These are phyloP conservation scores for Vanessa tameamea DNA, from an alignment of 1,140 invertebrate genomes.

Conservation along the genomic window DNA sequence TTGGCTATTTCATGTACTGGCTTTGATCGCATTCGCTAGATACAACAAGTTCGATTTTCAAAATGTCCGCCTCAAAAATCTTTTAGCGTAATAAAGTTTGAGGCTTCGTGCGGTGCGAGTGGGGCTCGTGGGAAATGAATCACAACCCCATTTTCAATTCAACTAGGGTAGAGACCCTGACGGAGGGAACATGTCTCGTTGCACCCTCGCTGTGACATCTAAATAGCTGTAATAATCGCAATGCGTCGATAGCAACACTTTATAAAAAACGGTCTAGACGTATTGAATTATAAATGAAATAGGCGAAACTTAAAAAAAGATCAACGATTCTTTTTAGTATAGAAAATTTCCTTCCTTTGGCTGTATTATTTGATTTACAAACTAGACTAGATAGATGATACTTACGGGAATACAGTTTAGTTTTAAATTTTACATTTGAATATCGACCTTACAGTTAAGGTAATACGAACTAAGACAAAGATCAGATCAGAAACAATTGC, in stretches of 20 bases:
- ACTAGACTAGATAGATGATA: slow-evolving; percentile 25
- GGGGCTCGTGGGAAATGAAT: slow-evolving; percentile 77
- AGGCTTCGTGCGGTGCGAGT: slow-evolving; percentile 56
- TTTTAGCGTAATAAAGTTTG: slow-evolving; percentile 63
- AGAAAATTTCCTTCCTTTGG: background rate
- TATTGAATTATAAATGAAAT: slow-evolving; percentile 16
- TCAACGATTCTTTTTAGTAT: background rate
- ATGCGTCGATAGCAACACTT: slow-evolving; percentile 50
- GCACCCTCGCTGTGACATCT: slow-evolving; percentile 71
- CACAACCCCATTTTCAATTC: slow-evolving; percentile 79
- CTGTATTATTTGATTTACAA: slow-evolving; percentile 7
- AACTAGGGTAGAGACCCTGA: slow-evolving; percentile 62
- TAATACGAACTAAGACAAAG: slow-evolving; percentile 36
- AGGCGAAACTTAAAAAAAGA: background rate
- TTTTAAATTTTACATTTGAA: slow-evolving; percentile 11
- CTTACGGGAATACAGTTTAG: slow-evolving; percentile 6
- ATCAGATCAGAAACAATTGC: slow-evolving; percentile 31
- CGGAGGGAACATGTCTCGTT: slow-evolving; percentile 60
- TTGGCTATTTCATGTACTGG: slow-evolving; percentile 5
- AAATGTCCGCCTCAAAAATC: slow-evolving; percentile 28
- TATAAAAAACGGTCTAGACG: slow-evolving; percentile 17
- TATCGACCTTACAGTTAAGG: slow-evolving; percentile 23
- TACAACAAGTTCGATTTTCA: slow-evolving; percentile 17
- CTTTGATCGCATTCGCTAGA: slow-evolving; percentile 9
- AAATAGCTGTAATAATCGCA: slow-evolving; percentile 73